Conservation (phyloP, 1,140 invertebrate genomes). For the Andrena cerasifolii region DNA sequence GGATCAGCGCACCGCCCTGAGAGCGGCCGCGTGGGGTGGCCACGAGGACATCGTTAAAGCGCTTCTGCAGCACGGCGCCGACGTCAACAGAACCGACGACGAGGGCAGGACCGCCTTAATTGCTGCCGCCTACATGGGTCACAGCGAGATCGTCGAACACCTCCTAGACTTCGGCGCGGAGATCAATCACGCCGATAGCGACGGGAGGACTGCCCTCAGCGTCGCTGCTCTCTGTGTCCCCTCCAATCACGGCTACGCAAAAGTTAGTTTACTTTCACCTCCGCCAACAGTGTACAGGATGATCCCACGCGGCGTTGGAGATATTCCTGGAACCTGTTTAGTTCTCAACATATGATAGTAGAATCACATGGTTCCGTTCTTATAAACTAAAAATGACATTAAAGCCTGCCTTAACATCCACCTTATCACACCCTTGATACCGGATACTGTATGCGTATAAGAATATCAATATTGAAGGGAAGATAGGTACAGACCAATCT, state of each 20-base stretch:
- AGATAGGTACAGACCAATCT: too few species aligned
- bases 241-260: slow-evolving; percentile 89
- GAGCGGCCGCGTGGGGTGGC: slow-evolving; percentile 94
- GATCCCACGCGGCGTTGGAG: too few species aligned
- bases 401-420: too few species aligned
- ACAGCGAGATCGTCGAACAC: slow-evolving; percentile 95
- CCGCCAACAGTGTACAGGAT: background rate
- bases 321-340: too few species aligned
- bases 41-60: slow-evolving; percentile 90
- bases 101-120: slow-evolving; percentile 95
- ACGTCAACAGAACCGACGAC: slow-evolving; percentile 92
- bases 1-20: slow-evolving; percentile 87
- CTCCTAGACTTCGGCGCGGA: slow-evolving; percentile 93
- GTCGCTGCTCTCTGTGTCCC: slow-evolving; percentile 96
- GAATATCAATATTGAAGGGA: too few species aligned
- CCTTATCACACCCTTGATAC: too few species aligned
- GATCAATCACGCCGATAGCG: slow-evolving; percentile 94
- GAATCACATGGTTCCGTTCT: too few species aligned
- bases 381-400: too few species aligned
- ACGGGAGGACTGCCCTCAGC: slow-evolving; percentile 95
- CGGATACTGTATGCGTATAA: too few species aligned
- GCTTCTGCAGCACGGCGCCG: slow-evolving; percentile 87
- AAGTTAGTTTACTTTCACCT: slow-evolving; percentile 76
- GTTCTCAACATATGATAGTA: too few species aligned
- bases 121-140: slow-evolving; percentile 94